Base-by-base conservation (phyloP, 2,113 vertebrate species). In the Nycticorax nycticorax region DNA sequence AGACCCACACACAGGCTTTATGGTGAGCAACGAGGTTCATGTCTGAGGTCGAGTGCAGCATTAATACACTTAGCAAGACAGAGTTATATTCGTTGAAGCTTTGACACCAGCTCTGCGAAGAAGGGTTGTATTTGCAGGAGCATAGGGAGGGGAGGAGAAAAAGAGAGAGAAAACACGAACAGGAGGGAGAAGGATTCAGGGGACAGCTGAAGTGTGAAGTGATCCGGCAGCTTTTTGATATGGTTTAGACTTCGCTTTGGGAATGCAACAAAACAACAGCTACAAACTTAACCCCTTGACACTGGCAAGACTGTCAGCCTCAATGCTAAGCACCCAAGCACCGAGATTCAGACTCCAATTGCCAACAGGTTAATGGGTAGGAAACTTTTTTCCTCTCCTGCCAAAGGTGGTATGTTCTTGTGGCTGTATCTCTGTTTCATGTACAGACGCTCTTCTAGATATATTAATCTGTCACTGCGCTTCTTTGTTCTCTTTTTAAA, bases 51-150 rank as follows among this genome's bases (percentile, higher is more conserved):
- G 88, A 95, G 91, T 52, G 91, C 68, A 89, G 79, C 66, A 93
- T 94, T 97, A 96, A 97, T 89, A 88, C 73, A 89, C 82, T 96
- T 97, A 97, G 96, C 77, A 97, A 93, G 92, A 96, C 83, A 89
- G 84, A 95, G 67, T 60, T 92, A 91, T 92, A 94, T 91, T 96
- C 95, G 96, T 3, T 93, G 96, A 97, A 97, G 97, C 93, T 86
- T 86, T 94, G 95, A 97, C 92, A 78, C 63, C 76, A 96, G 75
- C 92, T 92, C 89, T 92, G 92, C 80, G 92, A 97, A 97, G 93
- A 91, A 90, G 43, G 59, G 75, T 27, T 96, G 52, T 62, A 86
- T 94, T 94, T 94, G 71, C 86, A 92, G 90, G 71, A 89, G 63
- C 50, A 71, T 2, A 30, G 32, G 81, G 88, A 86, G 35, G 8